Percentiles rank a stretch among this genome's conserved stretches.
phyloP scores from a whole-genome alignment of 2,113 vertebrate species.

The Hydropotes inermis region DNA sequence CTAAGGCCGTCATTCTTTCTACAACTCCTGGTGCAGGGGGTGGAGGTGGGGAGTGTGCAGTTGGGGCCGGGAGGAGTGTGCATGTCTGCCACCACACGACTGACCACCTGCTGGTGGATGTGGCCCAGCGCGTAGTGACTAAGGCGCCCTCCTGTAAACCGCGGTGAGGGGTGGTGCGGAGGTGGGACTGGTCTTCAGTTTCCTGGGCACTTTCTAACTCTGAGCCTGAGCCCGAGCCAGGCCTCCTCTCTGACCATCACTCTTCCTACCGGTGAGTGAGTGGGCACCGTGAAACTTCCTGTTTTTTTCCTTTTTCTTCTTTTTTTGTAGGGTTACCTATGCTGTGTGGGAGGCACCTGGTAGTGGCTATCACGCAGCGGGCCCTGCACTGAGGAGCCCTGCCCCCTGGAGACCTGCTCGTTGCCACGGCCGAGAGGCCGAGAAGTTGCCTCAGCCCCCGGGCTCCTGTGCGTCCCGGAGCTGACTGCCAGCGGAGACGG shows the following conservation, averaged over 20 bases:
- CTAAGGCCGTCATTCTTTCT: neutral
- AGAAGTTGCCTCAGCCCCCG: neutral
- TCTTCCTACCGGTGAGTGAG: too few species aligned
- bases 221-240: too few species aligned
- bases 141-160: rapidly evolving
- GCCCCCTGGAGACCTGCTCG: neutral
- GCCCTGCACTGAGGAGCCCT: neutral
- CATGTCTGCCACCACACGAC: neutral
- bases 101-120: neutral
- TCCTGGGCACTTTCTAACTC: neutral
- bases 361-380: rapidly evolving
- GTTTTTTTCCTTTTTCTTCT: too few species aligned
- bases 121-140: neutral
- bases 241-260: neutral
- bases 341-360: rapidly evolving
- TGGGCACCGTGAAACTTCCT: rapidly evolving
- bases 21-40: neutral
- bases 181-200: neutral
- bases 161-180: rapidly evolving
- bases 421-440: neutral
- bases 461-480: neutral
- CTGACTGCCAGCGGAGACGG: neutral
- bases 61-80: neutral
- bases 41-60: neutral
- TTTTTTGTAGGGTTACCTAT: too few species aligned